Conservation (phyloP, 2,797 vertebrate genomes). For the Chrosomus eos region DNA sequence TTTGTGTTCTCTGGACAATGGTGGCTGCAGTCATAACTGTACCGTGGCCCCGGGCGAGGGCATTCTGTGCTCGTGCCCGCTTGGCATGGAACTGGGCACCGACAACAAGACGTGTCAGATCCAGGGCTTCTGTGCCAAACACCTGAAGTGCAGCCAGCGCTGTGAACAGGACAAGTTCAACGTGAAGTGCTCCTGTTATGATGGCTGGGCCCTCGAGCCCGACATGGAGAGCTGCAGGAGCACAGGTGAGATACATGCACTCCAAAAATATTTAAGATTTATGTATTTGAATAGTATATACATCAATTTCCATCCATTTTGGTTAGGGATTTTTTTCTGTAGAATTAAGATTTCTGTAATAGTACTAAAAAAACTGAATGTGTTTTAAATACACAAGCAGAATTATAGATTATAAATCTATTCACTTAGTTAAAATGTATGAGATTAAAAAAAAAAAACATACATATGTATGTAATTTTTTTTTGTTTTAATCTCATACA, state of each 20-base stretch:
- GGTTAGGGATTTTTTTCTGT: background rate
- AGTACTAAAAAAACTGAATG: background rate
- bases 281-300: background rate
- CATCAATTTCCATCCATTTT: background rate
- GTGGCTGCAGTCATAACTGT: constrained; percentile 96
- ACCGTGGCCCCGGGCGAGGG: constrained; percentile 92
- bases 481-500: background rate
- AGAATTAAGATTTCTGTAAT: background rate
- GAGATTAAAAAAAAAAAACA: no score
- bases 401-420: background rate
- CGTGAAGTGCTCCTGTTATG: constrained; percentile 95
- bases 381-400: background rate
- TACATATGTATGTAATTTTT: no score
- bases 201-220: constrained; percentile 92
- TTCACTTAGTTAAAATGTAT: no score
- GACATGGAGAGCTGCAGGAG: constrained; percentile 96
- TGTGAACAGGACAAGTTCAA: constrained; percentile 95
- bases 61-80: constrained; percentile 91
- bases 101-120: constrained; percentile 97
- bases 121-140: constrained; percentile 97
- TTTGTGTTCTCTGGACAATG: constrained; percentile 90
- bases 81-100: constrained; percentile 90
- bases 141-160: constrained; percentile 95
- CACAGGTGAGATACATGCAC: constrained; percentile 74
- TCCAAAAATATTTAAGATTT: background rate